phyloP scores from a whole-genome alignment of 2,113 vertebrate species.

The Taurulus bubalis region DNA sequence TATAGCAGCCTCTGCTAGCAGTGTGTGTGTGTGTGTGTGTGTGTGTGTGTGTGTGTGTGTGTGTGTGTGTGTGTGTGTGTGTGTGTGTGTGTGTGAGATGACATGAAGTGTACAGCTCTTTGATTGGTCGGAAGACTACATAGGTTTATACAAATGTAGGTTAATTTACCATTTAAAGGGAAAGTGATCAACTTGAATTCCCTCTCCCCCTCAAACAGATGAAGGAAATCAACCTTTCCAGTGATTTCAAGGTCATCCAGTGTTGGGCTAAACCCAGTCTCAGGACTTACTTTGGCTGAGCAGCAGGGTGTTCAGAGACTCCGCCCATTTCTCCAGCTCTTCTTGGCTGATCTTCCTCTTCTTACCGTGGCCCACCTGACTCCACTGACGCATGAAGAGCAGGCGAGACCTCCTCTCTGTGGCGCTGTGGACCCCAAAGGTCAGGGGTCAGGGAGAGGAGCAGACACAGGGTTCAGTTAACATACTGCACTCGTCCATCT shows the following conservation, averaged over 20 bases:
- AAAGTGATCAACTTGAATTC: neutral
- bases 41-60: neutral
- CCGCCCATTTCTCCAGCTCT: conserved; percentile 76
- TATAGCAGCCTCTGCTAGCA: too few relatives aligned
- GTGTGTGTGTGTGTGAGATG: neutral
- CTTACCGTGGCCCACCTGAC: conserved; percentile 76
- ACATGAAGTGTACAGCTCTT: too few relatives aligned
- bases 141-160: too few relatives aligned
- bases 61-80: too few relatives aligned
- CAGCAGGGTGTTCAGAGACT: conserved; percentile 76
- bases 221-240: neutral
- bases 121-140: too few relatives aligned
- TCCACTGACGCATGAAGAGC: conserved; percentile 82
- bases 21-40: too few relatives aligned
- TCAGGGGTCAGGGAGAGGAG: neutral
- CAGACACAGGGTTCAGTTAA: neutral
- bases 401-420: conserved; percentile 77
- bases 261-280: neutral
- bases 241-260: neutral
- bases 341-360: conserved; percentile 58
- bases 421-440: conserved; percentile 45
- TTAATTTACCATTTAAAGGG: neutral
- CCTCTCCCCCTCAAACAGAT: neutral
- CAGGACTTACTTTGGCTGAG: conserved; percentile 73
- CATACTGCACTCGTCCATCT: neutral